These are phyloP conservation scores for Anguilla megastoma DNA, from an alignment of 2,797 vertebrate species.

Conservation along the genomic window DNA sequence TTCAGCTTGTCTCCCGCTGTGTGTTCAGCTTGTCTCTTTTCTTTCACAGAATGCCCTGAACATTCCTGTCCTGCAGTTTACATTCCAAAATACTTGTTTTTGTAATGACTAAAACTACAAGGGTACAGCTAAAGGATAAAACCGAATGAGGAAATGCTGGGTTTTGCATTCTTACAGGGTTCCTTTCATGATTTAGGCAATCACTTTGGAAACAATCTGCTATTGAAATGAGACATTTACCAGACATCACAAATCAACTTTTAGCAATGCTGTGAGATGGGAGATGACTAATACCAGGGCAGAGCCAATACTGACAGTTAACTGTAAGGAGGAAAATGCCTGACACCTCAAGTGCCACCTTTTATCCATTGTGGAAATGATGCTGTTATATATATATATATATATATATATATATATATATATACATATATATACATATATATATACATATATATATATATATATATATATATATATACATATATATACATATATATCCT, in stretches of 20 bases:
- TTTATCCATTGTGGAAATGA: background rate
- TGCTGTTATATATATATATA: background rate
- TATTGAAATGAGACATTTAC: background rate
- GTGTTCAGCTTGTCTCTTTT: background rate
- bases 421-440: too few species aligned
- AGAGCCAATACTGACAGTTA: background rate
- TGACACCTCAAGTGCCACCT: background rate
- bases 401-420: too few species aligned
- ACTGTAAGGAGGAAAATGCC: background rate
- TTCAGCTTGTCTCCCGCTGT: conserved; percentile 41
- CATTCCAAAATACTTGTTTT: background rate
- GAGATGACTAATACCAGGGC: background rate
- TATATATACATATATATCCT: too few species aligned
- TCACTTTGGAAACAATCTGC: background rate
- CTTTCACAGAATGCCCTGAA: background rate
- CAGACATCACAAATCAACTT: background rate
- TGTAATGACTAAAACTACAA: background rate
- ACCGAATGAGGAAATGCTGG: background rate
- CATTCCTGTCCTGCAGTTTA: background rate
- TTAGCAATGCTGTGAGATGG: background rate
- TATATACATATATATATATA: too few species aligned
- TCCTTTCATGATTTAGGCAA: background rate
- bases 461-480: too few species aligned
- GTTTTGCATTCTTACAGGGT: background rate
- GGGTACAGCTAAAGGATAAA: background rate